Evolutionary conservation across 2,113 vertebrate genomes (phyloP).

Genomic region (Cyanoramphus novaezelandiae): DNA sequence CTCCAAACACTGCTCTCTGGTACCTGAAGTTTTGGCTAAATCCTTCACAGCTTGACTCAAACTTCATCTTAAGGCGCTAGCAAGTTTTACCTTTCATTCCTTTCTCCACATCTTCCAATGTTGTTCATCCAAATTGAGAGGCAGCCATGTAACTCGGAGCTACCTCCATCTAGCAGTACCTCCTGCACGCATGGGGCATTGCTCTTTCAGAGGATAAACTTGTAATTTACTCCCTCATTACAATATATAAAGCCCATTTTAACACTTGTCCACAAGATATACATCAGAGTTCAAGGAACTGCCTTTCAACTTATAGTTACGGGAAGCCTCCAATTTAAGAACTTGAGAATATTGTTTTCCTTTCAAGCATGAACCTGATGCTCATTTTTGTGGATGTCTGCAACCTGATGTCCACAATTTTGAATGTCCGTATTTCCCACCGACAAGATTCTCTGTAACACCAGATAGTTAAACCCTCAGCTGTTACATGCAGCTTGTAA

Average conservation of each 20-base stretch:
- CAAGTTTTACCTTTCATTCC: background rate
- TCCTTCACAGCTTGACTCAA: background rate
- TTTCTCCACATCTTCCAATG: background rate
- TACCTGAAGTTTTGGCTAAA: background rate
- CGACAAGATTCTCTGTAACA: background rate
- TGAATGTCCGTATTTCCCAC: fast-evolving
- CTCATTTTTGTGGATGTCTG: background rate
- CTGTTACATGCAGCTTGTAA: background rate
- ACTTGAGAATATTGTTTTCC: background rate
- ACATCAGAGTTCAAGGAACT: background rate
- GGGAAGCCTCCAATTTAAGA: background rate
- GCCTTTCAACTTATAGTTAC: background rate
- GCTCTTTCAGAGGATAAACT: background rate
- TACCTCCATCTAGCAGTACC: background rate
- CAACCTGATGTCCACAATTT: background rate
- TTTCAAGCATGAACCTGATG: background rate
- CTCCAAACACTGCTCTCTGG: background rate
- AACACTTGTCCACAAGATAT: background rate
- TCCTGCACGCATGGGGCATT: background rate
- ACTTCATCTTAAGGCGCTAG: background rate
- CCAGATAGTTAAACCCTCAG: background rate
- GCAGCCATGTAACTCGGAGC: background rate
- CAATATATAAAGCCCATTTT: background rate
- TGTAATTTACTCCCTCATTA: background rate
- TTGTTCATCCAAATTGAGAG: background rate